phyloP scores from a whole-genome alignment of 1,140 invertebrate genomes.

The Drosophila aff. region DNA sequence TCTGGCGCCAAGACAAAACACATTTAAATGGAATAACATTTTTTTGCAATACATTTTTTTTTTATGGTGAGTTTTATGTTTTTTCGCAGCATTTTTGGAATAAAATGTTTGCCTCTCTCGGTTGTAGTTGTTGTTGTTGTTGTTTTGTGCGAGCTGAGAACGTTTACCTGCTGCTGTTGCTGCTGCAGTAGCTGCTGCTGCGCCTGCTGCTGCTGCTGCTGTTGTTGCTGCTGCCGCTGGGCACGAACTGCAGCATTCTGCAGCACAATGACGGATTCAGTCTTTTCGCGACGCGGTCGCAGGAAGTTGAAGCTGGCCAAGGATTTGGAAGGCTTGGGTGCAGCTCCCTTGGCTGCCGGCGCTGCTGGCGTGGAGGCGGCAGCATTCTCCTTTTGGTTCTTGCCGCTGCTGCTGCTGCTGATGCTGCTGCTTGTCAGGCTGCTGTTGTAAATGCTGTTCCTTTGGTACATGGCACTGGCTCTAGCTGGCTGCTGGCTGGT shows the following conservation, averaged over 20 bases:
- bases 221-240: conserved; percentile 85
- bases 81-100: conserved; percentile 43
- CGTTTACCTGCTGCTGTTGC: conserved; percentile 85
- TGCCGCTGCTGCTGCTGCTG: conserved; percentile 20
- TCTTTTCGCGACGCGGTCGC: conserved; percentile 92
- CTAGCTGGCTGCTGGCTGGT: conserved; percentile 77
- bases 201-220: conserved; percentile 74
- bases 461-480: conserved; percentile 89
- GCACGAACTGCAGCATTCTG: conserved; percentile 87
- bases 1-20: conserved; percentile 81
- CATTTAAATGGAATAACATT: conserved; percentile 59
- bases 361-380: conserved; percentile 4
- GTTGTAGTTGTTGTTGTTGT: conserved; percentile 34
- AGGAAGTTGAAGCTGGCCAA: conserved; percentile 84
- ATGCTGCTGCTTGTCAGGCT: conserved; percentile 10
- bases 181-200: conserved; percentile 33
- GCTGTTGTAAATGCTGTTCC: conserved; percentile 86
- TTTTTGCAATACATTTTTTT: conserved; percentile 33
- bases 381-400: conserved; percentile 25
- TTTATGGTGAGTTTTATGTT: conserved; percentile 42
- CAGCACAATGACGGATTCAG: conserved; percentile 92
- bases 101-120: conserved; percentile 52
- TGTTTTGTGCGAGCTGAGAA: conserved; percentile 76
- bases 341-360: conserved; percentile 24
- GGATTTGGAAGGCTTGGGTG: conserved; percentile 54